A percentile compares a stretch with the other conserved stretches of the same genome.
phyloP scores from a whole-genome alignment of 1,140 invertebrate genomes.

The Gryllus bimaculatus region DNA sequence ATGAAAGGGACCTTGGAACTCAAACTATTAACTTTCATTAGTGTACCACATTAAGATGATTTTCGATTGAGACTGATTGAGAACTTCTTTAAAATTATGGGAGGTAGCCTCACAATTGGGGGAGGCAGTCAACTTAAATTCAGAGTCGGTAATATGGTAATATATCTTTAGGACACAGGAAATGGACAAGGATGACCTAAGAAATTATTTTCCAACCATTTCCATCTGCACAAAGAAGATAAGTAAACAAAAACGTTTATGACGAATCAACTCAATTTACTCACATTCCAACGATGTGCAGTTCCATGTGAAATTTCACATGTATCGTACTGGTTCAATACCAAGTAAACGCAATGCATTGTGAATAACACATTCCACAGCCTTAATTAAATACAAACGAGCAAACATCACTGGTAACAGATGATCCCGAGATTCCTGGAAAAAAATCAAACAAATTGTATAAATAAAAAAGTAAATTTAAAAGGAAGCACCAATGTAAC shows the following conservation, averaged over 20 bases:
- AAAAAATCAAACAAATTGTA: slow-evolving; percentile 25
- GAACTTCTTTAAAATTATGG: too few relatives aligned
- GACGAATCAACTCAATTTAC: not conserved
- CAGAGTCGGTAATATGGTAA: too few relatives aligned
- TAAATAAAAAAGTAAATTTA: not conserved
- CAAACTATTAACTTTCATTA: too few relatives aligned
- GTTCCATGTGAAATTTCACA: slow-evolving; percentile 36
- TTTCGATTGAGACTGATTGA: too few relatives aligned
- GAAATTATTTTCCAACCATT: too few relatives aligned
- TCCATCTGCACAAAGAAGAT: too few relatives aligned
- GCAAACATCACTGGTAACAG: slow-evolving; percentile 52
- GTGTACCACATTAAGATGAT: too few relatives aligned
- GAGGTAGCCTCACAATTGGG: too few relatives aligned
- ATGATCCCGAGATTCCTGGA: slow-evolving; percentile 49
- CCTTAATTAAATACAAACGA: slow-evolving; percentile 53
- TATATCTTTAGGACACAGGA: too few relatives aligned
- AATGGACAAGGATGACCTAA: too few relatives aligned
- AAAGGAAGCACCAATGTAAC: not conserved
- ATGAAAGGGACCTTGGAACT: too few relatives aligned
- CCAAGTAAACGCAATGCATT: slow-evolving; percentile 48
- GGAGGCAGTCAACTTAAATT: too few relatives aligned
- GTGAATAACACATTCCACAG: slow-evolving; percentile 49
- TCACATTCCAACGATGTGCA: not conserved
- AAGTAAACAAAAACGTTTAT: not conserved
- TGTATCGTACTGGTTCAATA: slow-evolving; percentile 51